phyloP scores from a whole-genome alignment of 2,797 vertebrate species.

The Halcyon smyrnensis region DNA sequence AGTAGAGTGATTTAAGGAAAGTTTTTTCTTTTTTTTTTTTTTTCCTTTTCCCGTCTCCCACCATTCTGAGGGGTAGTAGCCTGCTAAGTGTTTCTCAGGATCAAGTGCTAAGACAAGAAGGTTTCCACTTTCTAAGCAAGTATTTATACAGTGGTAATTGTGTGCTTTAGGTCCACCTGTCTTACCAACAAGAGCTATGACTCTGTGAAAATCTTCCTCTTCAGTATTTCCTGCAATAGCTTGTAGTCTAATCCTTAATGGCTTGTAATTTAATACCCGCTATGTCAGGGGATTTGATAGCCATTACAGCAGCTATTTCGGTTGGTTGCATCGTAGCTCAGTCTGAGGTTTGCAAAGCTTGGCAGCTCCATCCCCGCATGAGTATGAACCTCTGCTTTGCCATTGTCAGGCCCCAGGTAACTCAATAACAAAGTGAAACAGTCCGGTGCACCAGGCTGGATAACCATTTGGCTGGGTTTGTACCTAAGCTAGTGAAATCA shows the following conservation, averaged over 20 bases:
- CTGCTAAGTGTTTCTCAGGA: background rate
- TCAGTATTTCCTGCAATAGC: background rate
- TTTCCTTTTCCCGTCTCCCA: background rate
- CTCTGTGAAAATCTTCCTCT: background rate
- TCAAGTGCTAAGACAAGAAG: background rate
- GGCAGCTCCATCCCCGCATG: background rate
- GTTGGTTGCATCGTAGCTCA: background rate
- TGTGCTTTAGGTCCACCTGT: background rate
- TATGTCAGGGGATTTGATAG: background rate
- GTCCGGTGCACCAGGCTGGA: background rate
- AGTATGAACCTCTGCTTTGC: background rate
- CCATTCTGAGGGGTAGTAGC: background rate
- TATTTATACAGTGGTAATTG: fast-evolving
- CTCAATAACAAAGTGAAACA: conserved; percentile 42
- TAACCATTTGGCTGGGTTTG: background rate
- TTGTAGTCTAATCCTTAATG: background rate
- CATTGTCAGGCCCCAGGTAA: conserved; percentile 2
- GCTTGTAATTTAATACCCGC: background rate
- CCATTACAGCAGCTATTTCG: background rate
- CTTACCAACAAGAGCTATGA: background rate
- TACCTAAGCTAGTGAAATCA: background rate
- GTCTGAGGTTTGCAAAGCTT: background rate
- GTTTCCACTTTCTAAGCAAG: background rate
- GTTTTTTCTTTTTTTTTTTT: background rate
- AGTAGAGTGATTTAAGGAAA: background rate